Evolutionary conservation across 2,888 invertebrate species (phyloP), one percentile per base, ranked within the genome.

Genomic region (Bombylius major): DNA sequence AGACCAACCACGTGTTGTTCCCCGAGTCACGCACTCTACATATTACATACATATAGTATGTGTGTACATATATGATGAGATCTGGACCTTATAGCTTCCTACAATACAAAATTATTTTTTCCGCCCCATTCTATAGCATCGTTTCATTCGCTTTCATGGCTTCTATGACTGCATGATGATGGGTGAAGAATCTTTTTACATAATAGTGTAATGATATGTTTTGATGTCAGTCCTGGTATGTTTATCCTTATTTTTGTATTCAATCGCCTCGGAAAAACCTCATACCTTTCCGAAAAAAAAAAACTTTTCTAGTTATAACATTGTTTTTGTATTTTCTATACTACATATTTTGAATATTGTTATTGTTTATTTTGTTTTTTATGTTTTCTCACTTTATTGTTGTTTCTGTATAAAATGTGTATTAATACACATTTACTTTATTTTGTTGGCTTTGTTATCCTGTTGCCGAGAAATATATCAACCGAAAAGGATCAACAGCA

Each of bases 1-100:
- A 72, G 69, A 66, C 65, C 66, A 65, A 70, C 70, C 72, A 72
- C 70, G 70, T 72, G 72, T 67, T 67, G 47, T 50, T 50, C 51
- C 45, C n/a, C 7, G 33, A 55, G 55, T 55, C 55, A 55, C 55
- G 55, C 55, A 55, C 51, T 51, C 47, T 51, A 46, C 51, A 51
- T 51, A 51, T 55, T 50, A 23, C 39, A 11, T 11, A 8, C 12
- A 42, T 42, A 42, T 1, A 42, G 11, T 8, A 39, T 39, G n/a
- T 23, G 3, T 23, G 23, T 23, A 23, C 23, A 23, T 23, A 23
- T 11, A 4, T 42, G 39, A 42, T 42, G 34, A 39, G 50, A 46
- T 34, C 36, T 42, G 33, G 55, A 46, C 47, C 51, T 55, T 50
- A 51, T 51, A 51, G 31, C 55, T 31, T 47, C 31, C 47, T 14